These are phyloP conservation scores for Netelia fuscicornis DNA, from an alignment of 2,888 invertebrate species.

Conservation along the genomic window DNA sequence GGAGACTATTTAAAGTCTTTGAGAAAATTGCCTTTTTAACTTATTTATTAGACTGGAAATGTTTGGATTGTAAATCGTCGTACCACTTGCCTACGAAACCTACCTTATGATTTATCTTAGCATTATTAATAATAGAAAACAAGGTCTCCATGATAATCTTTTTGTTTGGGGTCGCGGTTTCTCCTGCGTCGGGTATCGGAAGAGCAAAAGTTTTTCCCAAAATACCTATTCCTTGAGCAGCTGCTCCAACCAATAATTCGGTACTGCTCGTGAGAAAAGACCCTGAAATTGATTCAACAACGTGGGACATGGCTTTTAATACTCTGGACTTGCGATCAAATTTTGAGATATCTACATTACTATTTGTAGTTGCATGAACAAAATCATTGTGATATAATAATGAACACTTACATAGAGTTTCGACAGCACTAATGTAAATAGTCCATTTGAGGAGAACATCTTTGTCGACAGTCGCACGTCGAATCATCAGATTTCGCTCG, in stretches of 20 bases:
- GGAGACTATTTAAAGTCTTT: not conserved
- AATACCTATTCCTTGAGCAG: slow-evolving; percentile 90
- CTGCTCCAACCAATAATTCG: slow-evolving; percentile 88
- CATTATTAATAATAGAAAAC: slow-evolving; percentile 90
- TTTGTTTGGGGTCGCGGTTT: slow-evolving; percentile 86
- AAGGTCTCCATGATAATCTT: slow-evolving; percentile 90
- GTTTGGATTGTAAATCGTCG: no score
- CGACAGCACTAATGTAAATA: slow-evolving; percentile 87
- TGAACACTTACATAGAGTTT: slow-evolving; percentile 86
- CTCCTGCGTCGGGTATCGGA: slow-evolving; percentile 85
- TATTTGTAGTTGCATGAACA: not conserved
- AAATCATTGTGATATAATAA: slow-evolving; percentile 1
- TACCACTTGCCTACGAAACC: slow-evolving; percentile 76
- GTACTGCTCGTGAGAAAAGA: slow-evolving; percentile 88
- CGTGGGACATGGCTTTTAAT: not conserved
- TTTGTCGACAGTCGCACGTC: slow-evolving; percentile 82
- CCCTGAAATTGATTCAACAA: slow-evolving; percentile 85
- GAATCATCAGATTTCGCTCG: slow-evolving; percentile 88
- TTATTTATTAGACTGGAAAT: not conserved
- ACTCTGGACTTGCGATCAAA: not conserved
- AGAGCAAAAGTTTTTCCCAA: slow-evolving; percentile 90
- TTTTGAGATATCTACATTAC: no score
- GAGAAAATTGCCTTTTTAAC: not conserved
- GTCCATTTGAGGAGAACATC: slow-evolving; percentile 86
- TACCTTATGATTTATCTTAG: slow-evolving; percentile 90